Evolutionary conservation across 2,797 vertebrate genomes (phyloP).

Genomic region (Leucoraja ocellata): DNA sequence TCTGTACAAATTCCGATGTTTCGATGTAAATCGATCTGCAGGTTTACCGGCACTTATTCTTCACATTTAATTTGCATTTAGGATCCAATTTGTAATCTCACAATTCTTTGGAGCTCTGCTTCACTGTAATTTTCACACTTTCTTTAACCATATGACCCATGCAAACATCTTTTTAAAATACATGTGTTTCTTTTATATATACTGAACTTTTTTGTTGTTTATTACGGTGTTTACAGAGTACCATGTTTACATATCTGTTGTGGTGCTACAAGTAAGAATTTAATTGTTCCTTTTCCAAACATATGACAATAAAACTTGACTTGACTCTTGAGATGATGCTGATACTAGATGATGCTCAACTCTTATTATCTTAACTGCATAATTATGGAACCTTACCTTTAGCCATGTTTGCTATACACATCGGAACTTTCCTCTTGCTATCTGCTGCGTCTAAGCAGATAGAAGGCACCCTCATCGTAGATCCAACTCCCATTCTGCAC

Average conservation of each 20-base stretch:
- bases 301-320: too few species aligned
- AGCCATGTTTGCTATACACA: not conserved
- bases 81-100: not conserved
- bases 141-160: not conserved
- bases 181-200: too few species aligned
- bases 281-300: too few species aligned
- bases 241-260: too few species aligned
- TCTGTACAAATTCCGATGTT: not conserved
- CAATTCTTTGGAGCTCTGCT: not conserved
- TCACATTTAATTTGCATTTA: not conserved
- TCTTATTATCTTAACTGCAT: not conserved
- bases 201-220: too few species aligned
- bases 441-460: not conserved
- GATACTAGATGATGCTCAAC: not conserved
- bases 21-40: not conserved
- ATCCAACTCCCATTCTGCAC: not conserved
- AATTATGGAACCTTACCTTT: not conserved
- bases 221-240: too few species aligned
- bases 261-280: too few species aligned
- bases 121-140: not conserved
- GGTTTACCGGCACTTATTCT: not conserved
- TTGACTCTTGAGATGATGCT: too few species aligned
- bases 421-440: not conserved
- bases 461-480: too few species aligned
- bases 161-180: too few species aligned